Evolutionary conservation across 2,797 vertebrate genomes (phyloP).

Genomic region (Scomberomorus guttatus): DNA sequence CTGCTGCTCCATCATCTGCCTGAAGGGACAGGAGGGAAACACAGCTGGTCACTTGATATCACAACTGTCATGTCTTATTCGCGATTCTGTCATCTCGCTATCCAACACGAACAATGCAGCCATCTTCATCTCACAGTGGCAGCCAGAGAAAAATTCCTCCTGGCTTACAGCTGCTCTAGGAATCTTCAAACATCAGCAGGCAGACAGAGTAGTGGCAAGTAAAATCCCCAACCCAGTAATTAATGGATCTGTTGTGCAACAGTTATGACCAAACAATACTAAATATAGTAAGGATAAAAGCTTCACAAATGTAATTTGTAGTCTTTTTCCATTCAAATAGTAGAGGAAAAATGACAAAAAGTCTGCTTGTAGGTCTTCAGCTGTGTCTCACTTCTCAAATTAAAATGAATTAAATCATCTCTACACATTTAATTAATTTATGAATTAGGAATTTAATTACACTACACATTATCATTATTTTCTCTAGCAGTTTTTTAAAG

Average conservation of each 20-base stretch:
- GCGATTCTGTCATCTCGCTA: neutral
- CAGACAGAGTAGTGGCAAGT: conserved; percentile 18
- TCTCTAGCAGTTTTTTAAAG: neutral
- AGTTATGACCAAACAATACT: neutral
- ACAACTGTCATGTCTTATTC: neutral
- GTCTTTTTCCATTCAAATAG: neutral
- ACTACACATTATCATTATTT: neutral
- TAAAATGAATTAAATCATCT: too few species aligned
- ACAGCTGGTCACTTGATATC: conserved; percentile 8
- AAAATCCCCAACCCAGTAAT: neutral
- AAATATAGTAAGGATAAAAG: conserved; percentile 5
- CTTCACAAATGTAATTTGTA: neutral
- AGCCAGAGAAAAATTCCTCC: conserved; percentile 5
- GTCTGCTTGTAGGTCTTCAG: neutral
- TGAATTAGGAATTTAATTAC: neutral
- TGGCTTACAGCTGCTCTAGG: neutral
- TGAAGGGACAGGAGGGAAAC: conserved; percentile 71
- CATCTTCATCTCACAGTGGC: conserved; percentile 1
- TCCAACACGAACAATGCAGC: neutral
- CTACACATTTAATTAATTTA: too few species aligned
- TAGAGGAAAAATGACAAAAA: neutral
- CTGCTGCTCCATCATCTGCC: conserved; percentile 96
- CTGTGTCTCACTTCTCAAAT: too few species aligned
- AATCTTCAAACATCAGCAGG: conserved; percentile 19
- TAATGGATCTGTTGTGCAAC: neutral